A percentile compares a stretch with the other conserved stretches of the same genome.
Conservation (phyloP, 2,888 invertebrate species). For the Polydrusus cervinus region DNA sequence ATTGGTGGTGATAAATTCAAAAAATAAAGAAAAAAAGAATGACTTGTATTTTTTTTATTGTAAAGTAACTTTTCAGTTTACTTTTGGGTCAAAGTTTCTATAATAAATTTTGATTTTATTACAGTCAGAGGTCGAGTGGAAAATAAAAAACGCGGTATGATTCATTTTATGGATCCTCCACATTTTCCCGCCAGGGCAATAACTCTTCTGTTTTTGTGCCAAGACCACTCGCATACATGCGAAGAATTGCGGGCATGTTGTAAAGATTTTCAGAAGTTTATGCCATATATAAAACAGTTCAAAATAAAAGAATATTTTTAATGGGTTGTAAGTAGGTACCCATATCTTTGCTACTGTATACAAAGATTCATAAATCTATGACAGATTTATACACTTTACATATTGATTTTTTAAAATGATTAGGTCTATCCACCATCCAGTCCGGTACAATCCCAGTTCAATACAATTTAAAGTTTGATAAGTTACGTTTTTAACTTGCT, state of each 20-base stretch:
- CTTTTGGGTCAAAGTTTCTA: constrained; percentile 21
- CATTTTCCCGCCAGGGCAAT: constrained; percentile 42
- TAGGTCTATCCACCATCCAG: too few relatives aligned
- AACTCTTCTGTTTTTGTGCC: constrained; percentile 48
- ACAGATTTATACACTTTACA: too few relatives aligned
- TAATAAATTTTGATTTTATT: constrained; percentile 50
- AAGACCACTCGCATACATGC: constrained; percentile 44
- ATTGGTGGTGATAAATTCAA: too few relatives aligned
- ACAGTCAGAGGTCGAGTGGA: constrained; percentile 38
- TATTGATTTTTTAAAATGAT: too few relatives aligned
- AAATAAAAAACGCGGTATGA: constrained; percentile 50
- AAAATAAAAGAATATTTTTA: constrained; percentile 1
- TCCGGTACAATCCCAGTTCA: too few relatives aligned
- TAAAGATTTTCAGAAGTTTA: constrained; percentile 27
- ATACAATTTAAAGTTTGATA: too few relatives aligned
- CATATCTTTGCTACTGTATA: not conserved
- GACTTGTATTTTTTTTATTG: constrained; percentile 5
- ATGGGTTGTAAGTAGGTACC: not conserved
- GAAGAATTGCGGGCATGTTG: constrained; percentile 38
- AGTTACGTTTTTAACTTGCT: too few relatives aligned
- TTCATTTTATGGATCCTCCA: constrained; percentile 51
- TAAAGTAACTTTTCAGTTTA: constrained; percentile 22
- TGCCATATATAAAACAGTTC: constrained; percentile 20
- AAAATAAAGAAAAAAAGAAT: not conserved
- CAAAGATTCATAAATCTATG: too few relatives aligned